Conservation (phyloP, 2,888 invertebrate genomes). For the Drosophila putrida region DNA sequence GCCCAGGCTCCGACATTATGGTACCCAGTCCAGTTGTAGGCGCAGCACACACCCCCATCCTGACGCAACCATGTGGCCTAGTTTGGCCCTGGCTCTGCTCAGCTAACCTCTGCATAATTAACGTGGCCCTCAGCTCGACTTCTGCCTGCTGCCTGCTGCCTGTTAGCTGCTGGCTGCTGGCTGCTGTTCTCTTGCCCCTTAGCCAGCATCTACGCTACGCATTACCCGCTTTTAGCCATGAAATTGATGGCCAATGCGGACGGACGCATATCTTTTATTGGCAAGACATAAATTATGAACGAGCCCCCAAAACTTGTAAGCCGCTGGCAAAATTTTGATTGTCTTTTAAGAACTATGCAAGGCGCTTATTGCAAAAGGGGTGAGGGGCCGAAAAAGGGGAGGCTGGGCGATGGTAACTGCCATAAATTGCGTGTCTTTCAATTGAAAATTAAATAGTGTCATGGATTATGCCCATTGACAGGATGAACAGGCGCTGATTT, state of each 20-base stretch:
- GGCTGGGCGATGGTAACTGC: conserved; percentile 4
- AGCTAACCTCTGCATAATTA: conserved; percentile 56
- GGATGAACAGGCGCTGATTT: conserved; percentile 68
- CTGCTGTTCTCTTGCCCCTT: conserved; percentile 9
- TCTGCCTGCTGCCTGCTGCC: conserved; percentile 21
- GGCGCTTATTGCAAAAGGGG: conserved; percentile 23
- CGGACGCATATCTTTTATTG: conserved; percentile 67
- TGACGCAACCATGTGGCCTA: conserved; percentile 73
- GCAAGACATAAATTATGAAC: conserved; percentile 73
- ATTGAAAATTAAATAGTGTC: conserved; percentile 78
- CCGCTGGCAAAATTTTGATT: conserved; percentile 75
- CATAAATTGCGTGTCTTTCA: conserved; percentile 70
- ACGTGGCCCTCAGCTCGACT: conserved; percentile 33
- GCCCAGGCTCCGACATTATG: conserved; percentile 17
- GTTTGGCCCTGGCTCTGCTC: conserved; percentile 69
- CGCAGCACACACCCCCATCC: conserved; percentile 3
- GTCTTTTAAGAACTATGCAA: conserved; percentile 59
- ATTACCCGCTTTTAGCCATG: conserved; percentile 60
- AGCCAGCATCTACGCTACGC: conserved; percentile 65
- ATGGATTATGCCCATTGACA: conserved; percentile 71
- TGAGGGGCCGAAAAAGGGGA: background rate
- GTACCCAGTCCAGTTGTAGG: conserved; percentile 33
- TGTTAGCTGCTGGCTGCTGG: conserved; percentile 13
- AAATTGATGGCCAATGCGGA: conserved; percentile 70
- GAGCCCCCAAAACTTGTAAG: conserved; percentile 72